phyloP scores from a whole-genome alignment of 2,888 invertebrate genomes.

The Drosophila eohydei region DNA sequence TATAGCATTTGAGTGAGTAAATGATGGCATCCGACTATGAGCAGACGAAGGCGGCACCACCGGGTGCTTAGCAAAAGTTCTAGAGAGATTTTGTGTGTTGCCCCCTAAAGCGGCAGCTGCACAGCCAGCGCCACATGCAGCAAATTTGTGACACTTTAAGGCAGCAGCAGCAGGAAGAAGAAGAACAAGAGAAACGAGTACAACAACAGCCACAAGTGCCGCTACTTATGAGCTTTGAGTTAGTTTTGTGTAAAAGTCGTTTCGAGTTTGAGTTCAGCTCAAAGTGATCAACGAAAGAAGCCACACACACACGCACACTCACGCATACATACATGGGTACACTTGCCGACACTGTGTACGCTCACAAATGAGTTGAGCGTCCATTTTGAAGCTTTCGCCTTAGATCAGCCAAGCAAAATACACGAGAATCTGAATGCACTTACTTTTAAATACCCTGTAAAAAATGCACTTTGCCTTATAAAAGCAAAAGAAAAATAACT shows the following conservation, averaged over 20 bases:
- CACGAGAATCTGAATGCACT: fast-evolving
- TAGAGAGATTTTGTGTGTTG: conserved; percentile 55
- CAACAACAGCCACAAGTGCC: conserved; percentile 22
- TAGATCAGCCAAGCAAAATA: neutral
- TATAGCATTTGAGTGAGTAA: conserved; percentile 77
- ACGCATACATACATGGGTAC: neutral
- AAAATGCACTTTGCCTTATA: neutral
- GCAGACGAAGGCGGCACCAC: neutral
- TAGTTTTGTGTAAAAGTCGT: conserved; percentile 42
- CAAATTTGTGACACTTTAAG: conserved; percentile 49
- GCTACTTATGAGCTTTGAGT: conserved; percentile 38
- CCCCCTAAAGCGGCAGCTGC: conserved; percentile 23
- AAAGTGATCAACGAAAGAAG: conserved; percentile 58
- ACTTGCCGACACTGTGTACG: neutral
- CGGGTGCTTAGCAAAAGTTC: conserved; percentile 55
- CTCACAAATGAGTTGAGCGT: conserved; percentile 19
- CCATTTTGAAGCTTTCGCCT: neutral
- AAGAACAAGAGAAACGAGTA: neutral
- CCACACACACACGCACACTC: conserved; percentile 31
- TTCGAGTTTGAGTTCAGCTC: conserved; percentile 53
- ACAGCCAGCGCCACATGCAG: conserved; percentile 27
- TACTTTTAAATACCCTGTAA: neutral
- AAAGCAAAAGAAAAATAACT: too few relatives aligned
- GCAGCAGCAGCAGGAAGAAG: conserved; percentile 1
- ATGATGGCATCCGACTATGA: conserved; percentile 60